Evolutionary conservation across 1,140 invertebrate species (phyloP), one percentile per base, ranked within the genome.

Genomic region (Formica exsecta): DNA sequence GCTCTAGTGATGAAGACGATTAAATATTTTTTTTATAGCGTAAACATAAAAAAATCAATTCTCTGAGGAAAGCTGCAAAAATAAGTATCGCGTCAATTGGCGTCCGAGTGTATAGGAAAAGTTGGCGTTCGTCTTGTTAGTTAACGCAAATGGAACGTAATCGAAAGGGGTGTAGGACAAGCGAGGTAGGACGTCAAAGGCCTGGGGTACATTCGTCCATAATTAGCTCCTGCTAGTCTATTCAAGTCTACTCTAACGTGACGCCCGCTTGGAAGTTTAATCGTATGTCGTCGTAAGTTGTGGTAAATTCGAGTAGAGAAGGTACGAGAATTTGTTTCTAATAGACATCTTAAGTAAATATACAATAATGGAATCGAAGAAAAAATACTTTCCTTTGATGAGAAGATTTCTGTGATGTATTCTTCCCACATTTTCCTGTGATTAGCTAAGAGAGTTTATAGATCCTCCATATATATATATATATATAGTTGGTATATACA

Each of bases 91-190:
- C 68, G 79, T 81, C 51, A 81, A 73, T 81, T 73, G 38, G 66
- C 51, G 38, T 83, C 54, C 25, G 62, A 61, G 54, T 83, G 22
- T 25, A 80, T 54, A 64, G 38, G 41, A 74, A 74, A 83, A 83
- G 68, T 83, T 83, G 57, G 25, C 41, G 54, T 73, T 74, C 36
- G 66, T 73, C 29, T n/a, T 59, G 6, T 70, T 71, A 51, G 64
- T 54, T 61, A 73, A 74, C 54, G 79, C 68, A 83, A 83, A 83
- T 83, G 79, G 68, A 73, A 83, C 68, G 68, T 54, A 83, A 83
- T 83, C 29, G 79, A 61, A 80, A 51, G 54, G 66, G 66, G 68
- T 73, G 68, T 59, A 61, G 29, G 54, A 73, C 41, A 81, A 57
- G 32, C 32, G 64, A 54, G 32, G 32, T 80, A 61, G 66, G 79